Base-by-base conservation (phyloP, 2,888 invertebrate genomes). In the Drosophila gaucha region DNA sequence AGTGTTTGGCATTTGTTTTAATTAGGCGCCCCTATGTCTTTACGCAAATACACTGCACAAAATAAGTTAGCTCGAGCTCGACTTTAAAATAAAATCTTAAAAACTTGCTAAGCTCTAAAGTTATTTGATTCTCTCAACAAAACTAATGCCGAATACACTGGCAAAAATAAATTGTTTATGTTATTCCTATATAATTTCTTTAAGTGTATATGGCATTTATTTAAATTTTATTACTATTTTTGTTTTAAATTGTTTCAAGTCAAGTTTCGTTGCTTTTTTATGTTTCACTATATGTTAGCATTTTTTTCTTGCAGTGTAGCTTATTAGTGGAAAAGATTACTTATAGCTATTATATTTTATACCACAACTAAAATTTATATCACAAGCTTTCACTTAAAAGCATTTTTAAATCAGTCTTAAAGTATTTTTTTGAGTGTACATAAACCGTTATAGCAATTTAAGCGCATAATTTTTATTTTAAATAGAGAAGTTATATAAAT, bases 1-100 rank as follows among this genome's bases (percentile, higher is more conserved):
- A 71, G 58, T 70, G 74, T 43, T 69, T 77, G 77, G 52, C 63
- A 69, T 80, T 63, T 73, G 55, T 38, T 59, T 67, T 56, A 59
- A 63, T 62, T 74, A 58, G n/a, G 43, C n/a, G 35, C 28, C 24
- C 41, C 24, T 10, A 6, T 26, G 26, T 26, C 24, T 9, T 16
- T 2, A 24, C 31, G 3, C 12, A 18, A 18, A 30, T 46, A 39
- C 31, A 55, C 51, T 51, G 41, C 8, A 12, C 16, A 3, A 24
- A 41, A 50, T n/a, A n/a, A n/a, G n/a, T n/a, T n/a, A n/a, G n/a
- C n/a, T n/a, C n/a, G n/a, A n/a, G n/a, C n/a, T n/a, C n/a, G n/a
- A n/a, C n/a, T n/a, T n/a, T n/a, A n/a, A n/a, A n/a, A n/a, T n/a
- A n/a, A n/a, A n/a, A n/a, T n/a, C n/a, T n/a, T n/a, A n/a, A n/a